These are phyloP conservation scores for Neotoxoptera formosana DNA, from an alignment of 1,140 invertebrate species.

Conservation along the genomic window DNA sequence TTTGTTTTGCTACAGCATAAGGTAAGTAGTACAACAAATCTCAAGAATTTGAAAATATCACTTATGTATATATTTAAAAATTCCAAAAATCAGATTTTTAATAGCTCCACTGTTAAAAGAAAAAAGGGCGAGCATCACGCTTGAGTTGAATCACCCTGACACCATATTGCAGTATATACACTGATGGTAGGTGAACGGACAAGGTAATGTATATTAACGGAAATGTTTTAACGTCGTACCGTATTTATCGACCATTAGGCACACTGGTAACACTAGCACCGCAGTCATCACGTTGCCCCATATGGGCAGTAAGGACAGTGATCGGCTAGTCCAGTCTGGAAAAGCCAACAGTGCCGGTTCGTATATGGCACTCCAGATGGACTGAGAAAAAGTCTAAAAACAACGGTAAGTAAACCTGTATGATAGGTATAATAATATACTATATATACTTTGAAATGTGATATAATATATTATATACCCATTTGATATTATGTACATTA, in stretches of 20 bases:
- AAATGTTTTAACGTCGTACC: background rate
- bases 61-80: too few relatives aligned
- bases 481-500: too few relatives aligned
- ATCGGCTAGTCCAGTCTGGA: conserved; percentile 2
- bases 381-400: conserved; percentile 28
- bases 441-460: too few relatives aligned
- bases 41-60: too few relatives aligned
- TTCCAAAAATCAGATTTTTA: too few relatives aligned
- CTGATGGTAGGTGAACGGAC: background rate
- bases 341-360: conserved; percentile 11
- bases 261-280: background rate
- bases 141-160: too few relatives aligned
- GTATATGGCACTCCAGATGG: conserved; percentile 4
- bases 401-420: background rate
- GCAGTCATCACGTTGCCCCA: conserved; percentile 36
- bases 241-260: conserved; percentile 34
- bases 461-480: too few relatives aligned
- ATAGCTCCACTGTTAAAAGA: too few relatives aligned
- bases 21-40: too few relatives aligned
- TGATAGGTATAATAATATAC: too few relatives aligned
- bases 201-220: background rate
- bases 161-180: background rate
- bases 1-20: too few relatives aligned
- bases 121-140: too few relatives aligned
- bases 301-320: background rate